These are phyloP conservation scores for Geothlypis trichas DNA, from an alignment of 2,113 vertebrate genomes.

Conservation along the genomic window DNA sequence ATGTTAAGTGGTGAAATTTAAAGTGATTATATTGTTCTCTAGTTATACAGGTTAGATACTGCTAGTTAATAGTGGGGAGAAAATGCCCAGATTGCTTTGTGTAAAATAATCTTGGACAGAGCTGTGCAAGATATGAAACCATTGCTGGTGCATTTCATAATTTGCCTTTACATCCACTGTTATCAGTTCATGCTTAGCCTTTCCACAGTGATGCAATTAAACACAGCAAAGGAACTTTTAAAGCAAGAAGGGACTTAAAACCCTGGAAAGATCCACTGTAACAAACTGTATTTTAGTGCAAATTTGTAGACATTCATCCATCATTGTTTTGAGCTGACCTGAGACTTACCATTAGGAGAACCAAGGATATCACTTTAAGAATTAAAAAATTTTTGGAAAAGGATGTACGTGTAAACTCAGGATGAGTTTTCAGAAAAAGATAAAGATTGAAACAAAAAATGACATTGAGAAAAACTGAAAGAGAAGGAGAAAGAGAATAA, in stretches of 20 bases:
- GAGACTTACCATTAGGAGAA: neutral
- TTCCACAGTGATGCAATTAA: neutral
- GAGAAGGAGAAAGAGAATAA: neutral
- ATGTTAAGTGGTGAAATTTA: neutral
- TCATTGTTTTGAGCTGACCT: neutral
- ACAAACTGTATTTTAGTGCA: neutral
- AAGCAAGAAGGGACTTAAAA: neutral
- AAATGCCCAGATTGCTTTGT: neutral
- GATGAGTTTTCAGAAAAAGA: neutral
- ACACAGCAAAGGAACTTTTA: neutral
- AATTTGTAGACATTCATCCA: fast-evolving
- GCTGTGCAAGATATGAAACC: neutral
- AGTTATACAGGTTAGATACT: neutral
- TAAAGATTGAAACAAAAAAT: neutral
- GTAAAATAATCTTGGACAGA: neutral
- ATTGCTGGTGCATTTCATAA: neutral
- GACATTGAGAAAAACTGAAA: neutral
- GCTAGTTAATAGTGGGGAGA: neutral
- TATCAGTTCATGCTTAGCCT: neutral
- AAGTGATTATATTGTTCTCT: neutral
- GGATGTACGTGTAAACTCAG: neutral
- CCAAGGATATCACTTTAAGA: neutral
- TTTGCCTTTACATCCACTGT: neutral
- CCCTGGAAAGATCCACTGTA: neutral
- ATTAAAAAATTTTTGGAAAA: neutral